Conservation (phyloP, 2,113 vertebrate species). For the Sphaerodactylus townsendi region DNA sequence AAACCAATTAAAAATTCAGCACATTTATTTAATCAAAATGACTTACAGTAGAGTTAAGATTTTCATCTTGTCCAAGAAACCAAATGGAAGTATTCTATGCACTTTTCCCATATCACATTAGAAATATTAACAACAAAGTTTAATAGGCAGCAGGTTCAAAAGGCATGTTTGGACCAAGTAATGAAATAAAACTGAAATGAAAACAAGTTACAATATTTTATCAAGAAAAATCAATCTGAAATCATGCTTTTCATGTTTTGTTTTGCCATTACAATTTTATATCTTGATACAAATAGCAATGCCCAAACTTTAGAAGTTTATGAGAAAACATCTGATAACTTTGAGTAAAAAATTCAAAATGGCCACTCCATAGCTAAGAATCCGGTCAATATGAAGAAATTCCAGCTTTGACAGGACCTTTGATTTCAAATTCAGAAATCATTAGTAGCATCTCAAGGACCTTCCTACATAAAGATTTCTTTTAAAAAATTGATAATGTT, state of each 20-base stretch:
- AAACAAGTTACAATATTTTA: conserved; percentile 36
- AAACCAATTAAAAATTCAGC: conserved; percentile 31
- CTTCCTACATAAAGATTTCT: too few relatives aligned
- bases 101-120: conserved; percentile 21
- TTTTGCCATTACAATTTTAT: conserved; percentile 33
- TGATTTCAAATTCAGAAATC: conserved; percentile 31
- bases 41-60: conserved; percentile 49
- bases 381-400: conserved; percentile 7
- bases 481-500: too few relatives aligned
- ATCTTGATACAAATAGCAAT: conserved; percentile 1
- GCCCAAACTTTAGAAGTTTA: conserved; percentile 35
- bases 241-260: conserved; percentile 59
- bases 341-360: conserved; percentile 36
- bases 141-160: conserved; percentile 43
- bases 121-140: conserved; percentile 31
- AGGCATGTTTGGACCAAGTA: conserved; percentile 22
- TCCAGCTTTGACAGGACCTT: conserved; percentile 42
- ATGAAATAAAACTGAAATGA: conserved; percentile 44
- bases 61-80: conserved; percentile 36
- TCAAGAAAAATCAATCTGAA: conserved; percentile 46
- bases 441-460: background rate
- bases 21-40: conserved; percentile 52
- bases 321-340: background rate
- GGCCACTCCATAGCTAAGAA: conserved; percentile 12
- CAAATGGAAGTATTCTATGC: conserved; percentile 27